phyloP scores from a whole-genome alignment of 1,140 invertebrate genomes.

The Cylas formicarius region DNA sequence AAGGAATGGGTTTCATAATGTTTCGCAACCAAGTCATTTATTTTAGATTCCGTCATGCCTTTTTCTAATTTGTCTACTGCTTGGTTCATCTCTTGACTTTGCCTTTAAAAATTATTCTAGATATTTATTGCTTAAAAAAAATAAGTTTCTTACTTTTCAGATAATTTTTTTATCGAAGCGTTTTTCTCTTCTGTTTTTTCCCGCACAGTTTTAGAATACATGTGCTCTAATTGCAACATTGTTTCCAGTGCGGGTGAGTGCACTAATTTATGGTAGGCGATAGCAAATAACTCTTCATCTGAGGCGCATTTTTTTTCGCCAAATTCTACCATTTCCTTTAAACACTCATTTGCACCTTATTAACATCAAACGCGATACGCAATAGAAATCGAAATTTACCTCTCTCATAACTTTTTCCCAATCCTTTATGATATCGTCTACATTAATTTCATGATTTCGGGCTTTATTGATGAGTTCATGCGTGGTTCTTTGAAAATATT shows the following conservation, averaged over 20 bases:
- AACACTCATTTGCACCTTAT: constrained; percentile 29
- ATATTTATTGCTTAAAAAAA: not conserved
- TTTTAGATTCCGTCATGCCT: constrained; percentile 64
- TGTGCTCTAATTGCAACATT: constrained; percentile 71
- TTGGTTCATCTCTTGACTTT: constrained; percentile 69
- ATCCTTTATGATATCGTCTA: constrained; percentile 59
- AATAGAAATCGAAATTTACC: constrained; percentile 39
- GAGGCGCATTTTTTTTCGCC: constrained; percentile 62
- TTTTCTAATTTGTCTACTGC: constrained; percentile 61
- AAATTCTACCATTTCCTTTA: constrained; percentile 59
- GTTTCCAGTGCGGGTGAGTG: constrained; percentile 76
- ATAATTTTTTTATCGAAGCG: constrained; percentile 48
- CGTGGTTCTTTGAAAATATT: constrained; percentile 47
- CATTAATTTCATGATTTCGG: constrained; percentile 49
- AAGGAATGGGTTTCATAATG: constrained; percentile 73
- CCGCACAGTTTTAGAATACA: constrained; percentile 63
- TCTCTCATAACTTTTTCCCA: constrained; percentile 64
- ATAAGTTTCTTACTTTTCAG: constrained; percentile 48
- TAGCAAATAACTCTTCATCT: constrained; percentile 72
- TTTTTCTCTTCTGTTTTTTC: constrained; percentile 61
- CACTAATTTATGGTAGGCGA: constrained; percentile 71
- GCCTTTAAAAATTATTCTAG: constrained; percentile 43
- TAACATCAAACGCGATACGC: not conserved
- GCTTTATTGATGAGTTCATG: constrained; percentile 45
- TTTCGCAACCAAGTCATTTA: constrained; percentile 65